Conservation (phyloP, 2,888 invertebrate species). For the Apamea monoglypha region DNA sequence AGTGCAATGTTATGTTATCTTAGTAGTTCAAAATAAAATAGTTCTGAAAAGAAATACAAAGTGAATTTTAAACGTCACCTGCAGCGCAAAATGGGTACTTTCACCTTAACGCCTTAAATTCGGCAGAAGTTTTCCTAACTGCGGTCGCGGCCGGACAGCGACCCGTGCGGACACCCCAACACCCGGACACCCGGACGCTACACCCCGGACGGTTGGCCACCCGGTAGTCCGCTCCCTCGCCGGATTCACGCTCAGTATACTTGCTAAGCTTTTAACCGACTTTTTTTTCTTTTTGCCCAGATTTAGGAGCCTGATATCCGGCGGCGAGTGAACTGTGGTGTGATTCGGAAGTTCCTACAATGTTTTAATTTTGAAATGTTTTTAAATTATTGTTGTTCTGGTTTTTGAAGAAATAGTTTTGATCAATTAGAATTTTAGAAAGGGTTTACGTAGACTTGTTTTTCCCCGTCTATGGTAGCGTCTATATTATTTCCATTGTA, state of each 20-base stretch:
- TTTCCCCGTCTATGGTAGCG: neutral
- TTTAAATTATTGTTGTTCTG: neutral
- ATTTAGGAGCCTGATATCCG: constrained; percentile 47
- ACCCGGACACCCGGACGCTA: constrained; percentile 9
- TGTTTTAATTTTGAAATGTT: constrained; percentile 27
- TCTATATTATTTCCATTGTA: neutral
- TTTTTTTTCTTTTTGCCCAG: constrained; percentile 43
- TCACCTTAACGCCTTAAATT: constrained; percentile 38
- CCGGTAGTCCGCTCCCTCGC: constrained; percentile 1
- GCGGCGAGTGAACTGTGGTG: constrained; percentile 34
- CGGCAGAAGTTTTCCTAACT: constrained; percentile 42
- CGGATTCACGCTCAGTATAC: constrained; percentile 38
- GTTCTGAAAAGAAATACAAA: constrained; percentile 17
- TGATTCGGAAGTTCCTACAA: constrained; percentile 32
- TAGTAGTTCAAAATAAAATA: neutral
- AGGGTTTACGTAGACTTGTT: no score
- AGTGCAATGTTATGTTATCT: neutral
- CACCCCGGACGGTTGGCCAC: constrained; percentile 26
- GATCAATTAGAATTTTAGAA: neutral
- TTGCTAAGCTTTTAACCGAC: constrained; percentile 58
- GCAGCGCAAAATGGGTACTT: constrained; percentile 14
- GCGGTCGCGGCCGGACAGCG: constrained; percentile 23
- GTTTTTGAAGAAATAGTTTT: neutral
- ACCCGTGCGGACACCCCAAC: constrained; percentile 4
- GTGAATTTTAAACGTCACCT: constrained; percentile 6